Evolutionary conservation across 2,113 vertebrate species (phyloP), one percentile per base, ranked within the genome.

Genomic region (Myxocyprinus asiaticus): DNA sequence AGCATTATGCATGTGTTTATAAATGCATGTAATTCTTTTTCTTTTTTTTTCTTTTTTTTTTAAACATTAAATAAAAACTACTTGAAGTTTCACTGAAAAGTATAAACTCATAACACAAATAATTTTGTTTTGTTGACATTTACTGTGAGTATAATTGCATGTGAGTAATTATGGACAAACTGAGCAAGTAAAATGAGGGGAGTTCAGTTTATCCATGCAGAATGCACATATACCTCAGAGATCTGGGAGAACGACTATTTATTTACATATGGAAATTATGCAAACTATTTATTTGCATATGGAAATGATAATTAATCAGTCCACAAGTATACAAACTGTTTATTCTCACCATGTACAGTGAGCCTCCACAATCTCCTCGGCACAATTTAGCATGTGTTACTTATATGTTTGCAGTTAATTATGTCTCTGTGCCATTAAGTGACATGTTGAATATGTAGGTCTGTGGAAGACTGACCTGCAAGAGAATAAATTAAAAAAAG

Each of bases 81-180:
- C 33, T 56, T 53, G 3, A 43, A 7, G 43, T 14, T 72, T 72
- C 69, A 12, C 33, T 56, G 9, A 71, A 71, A 5, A 11, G 42
- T 17, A n/a, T 73, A 69, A 55, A 70, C 33, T 56, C 68, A 43
- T 70, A 74, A 74, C 1, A n/a, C 42, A 2, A 45, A 17, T 17
- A 59, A 44, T 58, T n/a, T n/a, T n/a, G n/a, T n/a, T n/a, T 72
- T 58, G 58, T 74, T 62, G 71, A 7, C 58, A 74, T 74, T 62
- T 62, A 50, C 56, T 17, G 6, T 11, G 55, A 15, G 14, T 62
- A 62, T 4, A 48, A 15, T 62, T 22, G 6, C 71, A 62, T 74
- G 61, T 14, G 58, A 72, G 69, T 72, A 56, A 72, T 59, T 61
- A 62, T 48, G 14, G 2, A 11, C n/a, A 47, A 61, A 48, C 58